phyloP scores from a whole-genome alignment of 2,113 vertebrate species.

The human (Homo sapiens) region DNA sequence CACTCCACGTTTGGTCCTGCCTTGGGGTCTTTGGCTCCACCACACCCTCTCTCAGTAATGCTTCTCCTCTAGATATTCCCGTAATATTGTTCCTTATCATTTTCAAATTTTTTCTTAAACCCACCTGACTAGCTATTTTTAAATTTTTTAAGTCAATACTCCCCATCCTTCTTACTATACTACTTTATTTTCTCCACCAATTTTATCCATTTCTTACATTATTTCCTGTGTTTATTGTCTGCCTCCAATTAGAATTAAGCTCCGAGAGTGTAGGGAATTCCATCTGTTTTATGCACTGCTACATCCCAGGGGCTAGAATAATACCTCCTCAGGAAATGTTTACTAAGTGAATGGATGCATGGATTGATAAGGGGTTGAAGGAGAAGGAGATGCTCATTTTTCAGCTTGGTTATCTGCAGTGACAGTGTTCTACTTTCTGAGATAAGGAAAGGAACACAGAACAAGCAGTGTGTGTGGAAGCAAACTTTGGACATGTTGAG shows the following conservation, averaged over 20 bases:
- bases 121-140: neutral
- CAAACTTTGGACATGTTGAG: neutral
- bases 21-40: too few relatives aligned
- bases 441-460: neutral
- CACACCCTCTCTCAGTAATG: neutral
- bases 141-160: neutral
- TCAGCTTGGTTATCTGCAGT: neutral
- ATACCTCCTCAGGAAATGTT: neutral
- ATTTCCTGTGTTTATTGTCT: neutral
- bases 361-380: neutral
- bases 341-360: neutral
- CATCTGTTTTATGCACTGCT: neutral
- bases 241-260: neutral
- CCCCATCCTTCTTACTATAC: neutral
- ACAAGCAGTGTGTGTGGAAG: neutral
- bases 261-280: neutral
- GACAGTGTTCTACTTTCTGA: neutral
- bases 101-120: neutral
- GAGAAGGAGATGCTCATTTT: neutral
- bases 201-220: neutral
- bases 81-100: neutral
- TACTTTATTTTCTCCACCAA: neutral
- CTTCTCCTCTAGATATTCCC: neutral
- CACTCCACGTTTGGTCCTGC: too few relatives aligned
- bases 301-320: neutral